phyloP scores from a whole-genome alignment of 2,888 invertebrate genomes.

The Boloria selene region DNA sequence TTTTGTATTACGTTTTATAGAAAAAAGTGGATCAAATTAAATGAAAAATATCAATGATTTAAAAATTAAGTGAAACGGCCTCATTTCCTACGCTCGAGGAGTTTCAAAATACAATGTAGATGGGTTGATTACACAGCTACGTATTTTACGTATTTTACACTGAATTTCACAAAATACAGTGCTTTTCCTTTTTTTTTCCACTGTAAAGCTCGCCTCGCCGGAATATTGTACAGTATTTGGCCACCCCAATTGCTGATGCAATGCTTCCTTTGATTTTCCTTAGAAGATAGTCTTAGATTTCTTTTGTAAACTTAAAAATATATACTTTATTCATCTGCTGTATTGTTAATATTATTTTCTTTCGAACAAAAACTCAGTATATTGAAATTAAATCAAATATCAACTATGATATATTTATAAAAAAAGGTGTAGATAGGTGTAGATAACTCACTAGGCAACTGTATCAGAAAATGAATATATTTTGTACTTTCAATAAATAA shows the following conservation, averaged over 20 bases:
- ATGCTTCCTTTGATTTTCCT: conserved; percentile 9
- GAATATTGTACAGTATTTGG: conserved; percentile 16
- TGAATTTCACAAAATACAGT: conserved; percentile 17
- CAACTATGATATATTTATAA: too few relatives aligned
- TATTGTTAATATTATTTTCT: background rate
- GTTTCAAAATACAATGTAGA: conserved; percentile 13
- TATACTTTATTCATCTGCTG: too few relatives aligned
- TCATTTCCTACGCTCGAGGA: conserved; percentile 3
- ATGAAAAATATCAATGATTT: background rate
- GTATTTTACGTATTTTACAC: conserved; percentile 17
- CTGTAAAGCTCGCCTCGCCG: conserved; percentile 6
- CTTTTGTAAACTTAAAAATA: background rate
- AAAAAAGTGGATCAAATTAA: background rate
- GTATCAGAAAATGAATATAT: too few relatives aligned
- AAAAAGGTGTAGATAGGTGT: too few relatives aligned
- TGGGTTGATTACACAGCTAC: conserved; percentile 11
- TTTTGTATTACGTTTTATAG: background rate
- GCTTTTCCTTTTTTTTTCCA: conserved; percentile 10
- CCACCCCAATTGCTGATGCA: conserved; percentile 18
- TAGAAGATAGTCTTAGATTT: background rate
- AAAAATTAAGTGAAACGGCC: conserved; percentile 3
- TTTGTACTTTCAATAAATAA: too few relatives aligned
- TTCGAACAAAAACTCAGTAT: too few relatives aligned
- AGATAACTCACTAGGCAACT: too few relatives aligned
- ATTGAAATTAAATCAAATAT: too few relatives aligned